Percentiles rank a stretch among this genome's conserved stretches.
Evolutionary conservation across 2,113 vertebrate genomes (phyloP).

Genomic region (Rhea pennata): DNA sequence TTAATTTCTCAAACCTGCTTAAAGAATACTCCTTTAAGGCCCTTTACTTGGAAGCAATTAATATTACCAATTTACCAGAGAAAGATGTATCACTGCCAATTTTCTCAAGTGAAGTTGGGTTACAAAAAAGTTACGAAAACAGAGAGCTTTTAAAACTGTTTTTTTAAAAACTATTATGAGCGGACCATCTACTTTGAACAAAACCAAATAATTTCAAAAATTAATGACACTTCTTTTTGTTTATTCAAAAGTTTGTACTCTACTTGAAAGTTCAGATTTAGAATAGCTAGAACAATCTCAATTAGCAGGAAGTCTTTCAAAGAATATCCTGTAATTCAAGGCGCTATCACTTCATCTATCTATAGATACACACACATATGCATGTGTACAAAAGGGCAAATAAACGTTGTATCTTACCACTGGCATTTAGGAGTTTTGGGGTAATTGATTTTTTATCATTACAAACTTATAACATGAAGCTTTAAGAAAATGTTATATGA

Average conservation of each 20-base stretch:
- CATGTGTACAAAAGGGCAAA: neutral
- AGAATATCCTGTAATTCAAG: neutral
- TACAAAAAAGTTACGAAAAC: neutral
- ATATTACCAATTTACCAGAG: neutral
- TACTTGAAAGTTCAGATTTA: neutral
- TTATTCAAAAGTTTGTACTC: neutral
- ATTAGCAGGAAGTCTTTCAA: neutral
- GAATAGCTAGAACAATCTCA: neutral
- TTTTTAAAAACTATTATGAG: neutral
- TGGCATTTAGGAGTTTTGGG: neutral
- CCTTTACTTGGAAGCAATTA: neutral
- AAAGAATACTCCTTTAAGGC: neutral
- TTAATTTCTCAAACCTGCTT: neutral
- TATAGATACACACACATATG: neutral
- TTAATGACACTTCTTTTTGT: neutral
- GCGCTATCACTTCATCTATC: neutral
- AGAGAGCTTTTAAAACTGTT: neutral
- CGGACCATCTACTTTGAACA: neutral
- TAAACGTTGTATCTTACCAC: neutral
- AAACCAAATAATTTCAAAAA: neutral
- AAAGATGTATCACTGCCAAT: neutral
- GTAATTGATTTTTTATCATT: neutral
- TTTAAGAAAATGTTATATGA: neutral
- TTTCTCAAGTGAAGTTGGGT: neutral
- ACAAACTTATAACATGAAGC: neutral